Percentiles rank a stretch among this genome's conserved stretches.
Conservation (phyloP, 2,888 invertebrate genomes). For the Melanostoma scalare region DNA sequence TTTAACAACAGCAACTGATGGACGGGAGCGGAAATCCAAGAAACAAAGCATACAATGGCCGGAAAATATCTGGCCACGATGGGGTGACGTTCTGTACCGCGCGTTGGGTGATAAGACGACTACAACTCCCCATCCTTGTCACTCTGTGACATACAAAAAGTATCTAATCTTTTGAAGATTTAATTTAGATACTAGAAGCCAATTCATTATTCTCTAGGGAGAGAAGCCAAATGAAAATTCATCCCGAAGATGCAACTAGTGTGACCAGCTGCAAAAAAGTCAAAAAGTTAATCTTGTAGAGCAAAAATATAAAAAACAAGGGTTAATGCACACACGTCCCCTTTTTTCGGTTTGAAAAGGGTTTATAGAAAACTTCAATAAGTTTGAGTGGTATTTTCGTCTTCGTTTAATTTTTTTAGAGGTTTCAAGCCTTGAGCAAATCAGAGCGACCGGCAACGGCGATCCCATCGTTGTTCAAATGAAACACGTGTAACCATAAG, state of each 20-base stretch:
- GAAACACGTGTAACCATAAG: no score
- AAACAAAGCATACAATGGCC: conserved; percentile 60
- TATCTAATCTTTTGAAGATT: conserved; percentile 67
- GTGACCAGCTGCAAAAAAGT: background rate
- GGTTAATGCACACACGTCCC: no score
- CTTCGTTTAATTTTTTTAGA: no score
- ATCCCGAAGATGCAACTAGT: conserved; percentile 12
- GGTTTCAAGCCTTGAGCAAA: no score
- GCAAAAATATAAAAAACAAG: background rate
- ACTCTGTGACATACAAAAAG: conserved; percentile 50
- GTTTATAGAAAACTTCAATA: no score
- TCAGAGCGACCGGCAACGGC: no score
- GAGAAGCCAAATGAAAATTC: conserved; percentile 48
- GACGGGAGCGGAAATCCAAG: conserved; percentile 58
- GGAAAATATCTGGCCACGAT: conserved; percentile 34
- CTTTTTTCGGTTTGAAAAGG: no score
- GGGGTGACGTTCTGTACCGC: conserved; percentile 51
- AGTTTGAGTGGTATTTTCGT: no score
- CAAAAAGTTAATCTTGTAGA: background rate
- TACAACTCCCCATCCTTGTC: conserved; percentile 10
- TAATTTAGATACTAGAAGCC: conserved; percentile 72
- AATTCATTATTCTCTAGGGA: conserved; percentile 69
- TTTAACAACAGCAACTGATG: conserved; percentile 39
- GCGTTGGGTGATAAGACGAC: conserved; percentile 45
- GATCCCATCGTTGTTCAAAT: no score